phyloP scores from a whole-genome alignment of 1,140 invertebrate genomes.

The Pissodes strobi region DNA sequence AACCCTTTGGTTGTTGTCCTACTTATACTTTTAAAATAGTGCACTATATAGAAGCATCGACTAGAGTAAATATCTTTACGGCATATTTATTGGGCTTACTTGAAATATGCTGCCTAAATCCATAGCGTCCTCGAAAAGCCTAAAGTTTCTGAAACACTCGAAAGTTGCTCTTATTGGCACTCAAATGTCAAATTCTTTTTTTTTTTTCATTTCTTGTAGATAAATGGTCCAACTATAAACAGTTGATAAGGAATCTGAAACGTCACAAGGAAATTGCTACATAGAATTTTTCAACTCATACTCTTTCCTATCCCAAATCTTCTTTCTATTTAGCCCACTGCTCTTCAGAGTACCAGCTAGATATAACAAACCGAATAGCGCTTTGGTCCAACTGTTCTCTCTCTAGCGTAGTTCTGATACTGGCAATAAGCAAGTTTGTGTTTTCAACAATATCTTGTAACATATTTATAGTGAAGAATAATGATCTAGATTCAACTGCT shows the following conservation, averaged over 20 bases:
- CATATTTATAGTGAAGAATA: constrained; percentile 11
- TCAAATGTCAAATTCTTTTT: background rate
- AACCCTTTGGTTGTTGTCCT: constrained; percentile 41
- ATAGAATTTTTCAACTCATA: constrained; percentile 19
- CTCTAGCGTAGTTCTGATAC: constrained; percentile 5
- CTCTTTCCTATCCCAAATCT: constrained; percentile 23
- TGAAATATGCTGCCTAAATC: constrained; percentile 56
- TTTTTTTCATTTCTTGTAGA: background rate
- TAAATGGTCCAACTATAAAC: background rate
- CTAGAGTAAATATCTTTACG: constrained; percentile 49
- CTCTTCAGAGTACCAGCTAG: constrained; percentile 19
- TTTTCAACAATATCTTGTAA: constrained; percentile 11
- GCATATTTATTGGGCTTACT: constrained; percentile 48
- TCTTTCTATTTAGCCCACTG: constrained; percentile 17
- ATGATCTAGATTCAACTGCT: constrained; percentile 20
- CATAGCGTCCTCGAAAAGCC: constrained; percentile 54
- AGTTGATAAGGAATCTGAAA: too few relatives aligned
- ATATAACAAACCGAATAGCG: constrained; percentile 21
- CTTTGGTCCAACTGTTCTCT: constrained; percentile 5
- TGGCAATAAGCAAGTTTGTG: constrained; percentile 11
- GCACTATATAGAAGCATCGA: constrained; percentile 43
- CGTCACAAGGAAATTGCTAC: constrained; percentile 1
- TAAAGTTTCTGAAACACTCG: constrained; percentile 54
- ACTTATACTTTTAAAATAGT: constrained; percentile 46
- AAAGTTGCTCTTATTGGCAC: constrained; percentile 52